phyloP scores from a whole-genome alignment of 2,113 vertebrate genomes.

The Psilopogon haemacephalus region DNA sequence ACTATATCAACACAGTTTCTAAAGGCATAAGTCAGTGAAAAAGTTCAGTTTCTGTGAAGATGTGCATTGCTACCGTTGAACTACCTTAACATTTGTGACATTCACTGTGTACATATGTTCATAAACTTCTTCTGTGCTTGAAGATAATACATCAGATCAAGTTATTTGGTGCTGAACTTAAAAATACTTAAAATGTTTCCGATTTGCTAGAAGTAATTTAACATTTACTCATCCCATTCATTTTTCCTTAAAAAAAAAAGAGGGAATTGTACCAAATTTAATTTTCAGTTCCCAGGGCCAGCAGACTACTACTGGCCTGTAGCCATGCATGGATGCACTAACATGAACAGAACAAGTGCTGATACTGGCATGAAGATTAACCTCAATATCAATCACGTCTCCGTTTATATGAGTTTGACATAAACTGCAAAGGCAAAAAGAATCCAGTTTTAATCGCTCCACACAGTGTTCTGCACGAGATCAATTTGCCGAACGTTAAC shows the following conservation, averaged over 20 bases:
- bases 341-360: neutral
- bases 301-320: neutral
- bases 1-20: neutral
- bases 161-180: neutral
- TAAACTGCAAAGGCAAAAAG: neutral
- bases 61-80: neutral
- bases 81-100: neutral
- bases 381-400: neutral
- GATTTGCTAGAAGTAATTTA: neutral
- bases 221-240: neutral
- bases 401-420: neutral
- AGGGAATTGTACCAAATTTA: neutral
- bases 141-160: neutral
- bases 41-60: neutral
- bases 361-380: neutral
- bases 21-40: neutral
- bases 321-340: neutral
- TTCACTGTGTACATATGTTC: neutral
- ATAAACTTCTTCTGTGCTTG: neutral
- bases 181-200: neutral
- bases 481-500: neutral
- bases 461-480: neutral
- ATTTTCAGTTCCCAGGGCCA: neutral
- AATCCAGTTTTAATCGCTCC: neutral
- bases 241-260: neutral